A percentile compares a stretch with the other conserved stretches of the same genome.
Conservation (phyloP, 2,888 invertebrate species). For the Caenorhabditis auriculariae region DNA sequence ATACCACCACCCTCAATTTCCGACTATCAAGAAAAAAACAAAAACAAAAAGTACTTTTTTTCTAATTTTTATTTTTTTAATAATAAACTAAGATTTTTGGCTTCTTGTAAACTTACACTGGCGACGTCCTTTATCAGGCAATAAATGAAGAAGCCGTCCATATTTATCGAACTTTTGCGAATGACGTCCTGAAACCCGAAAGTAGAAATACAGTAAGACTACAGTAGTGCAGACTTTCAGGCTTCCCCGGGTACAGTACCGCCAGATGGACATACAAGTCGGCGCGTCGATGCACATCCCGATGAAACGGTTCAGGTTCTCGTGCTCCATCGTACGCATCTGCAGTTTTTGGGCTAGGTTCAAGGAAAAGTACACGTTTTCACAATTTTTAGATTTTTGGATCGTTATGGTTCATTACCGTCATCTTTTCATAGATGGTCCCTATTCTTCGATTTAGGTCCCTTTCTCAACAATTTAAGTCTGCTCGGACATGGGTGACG, state of each 20-base stretch:
- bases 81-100: neutral
- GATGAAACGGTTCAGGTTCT: constrained; percentile 57
- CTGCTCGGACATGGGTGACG: too few relatives aligned
- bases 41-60: too few relatives aligned
- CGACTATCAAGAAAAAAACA: too few relatives aligned
- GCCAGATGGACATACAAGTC: constrained; percentile 51
- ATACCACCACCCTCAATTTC: too few relatives aligned
- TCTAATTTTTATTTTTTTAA: too few relatives aligned
- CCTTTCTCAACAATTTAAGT: too few relatives aligned
- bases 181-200: constrained; percentile 31
- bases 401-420: too few relatives aligned
- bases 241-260: constrained; percentile 48
- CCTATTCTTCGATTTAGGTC: too few relatives aligned
- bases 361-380: too few relatives aligned
- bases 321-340: constrained; percentile 55
- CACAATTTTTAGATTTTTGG: too few relatives aligned
- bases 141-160: constrained; percentile 45
- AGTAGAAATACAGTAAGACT: neutral
- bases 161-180: constrained; percentile 30
- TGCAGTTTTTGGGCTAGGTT: too few relatives aligned
- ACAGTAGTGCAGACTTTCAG: constrained; percentile 7
- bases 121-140: constrained; percentile 41
- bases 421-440: too few relatives aligned
- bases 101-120: constrained; percentile 18
- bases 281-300: constrained; percentile 55